Conservation (phyloP, 2,797 vertebrate genomes). For the Falco novaeseelandiae region DNA sequence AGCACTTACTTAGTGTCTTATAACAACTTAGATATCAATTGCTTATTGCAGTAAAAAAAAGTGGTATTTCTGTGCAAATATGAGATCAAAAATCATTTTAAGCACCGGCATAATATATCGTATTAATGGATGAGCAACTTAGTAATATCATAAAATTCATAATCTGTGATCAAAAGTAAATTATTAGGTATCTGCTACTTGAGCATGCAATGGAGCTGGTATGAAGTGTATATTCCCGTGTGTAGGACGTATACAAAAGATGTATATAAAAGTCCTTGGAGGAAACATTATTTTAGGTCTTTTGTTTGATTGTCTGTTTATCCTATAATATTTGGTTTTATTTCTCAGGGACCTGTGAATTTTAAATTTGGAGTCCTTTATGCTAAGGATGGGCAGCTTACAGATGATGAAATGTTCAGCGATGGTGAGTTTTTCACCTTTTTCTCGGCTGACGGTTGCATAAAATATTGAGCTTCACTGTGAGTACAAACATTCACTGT, state of each 20-base stretch:
- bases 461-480: neutral
- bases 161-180: neutral
- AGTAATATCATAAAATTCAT: neutral
- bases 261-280: neutral
- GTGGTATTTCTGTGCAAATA: neutral
- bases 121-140: neutral
- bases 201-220: neutral
- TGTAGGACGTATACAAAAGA: neutral
- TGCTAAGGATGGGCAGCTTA: slow-evolving; percentile 97
- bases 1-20: neutral
- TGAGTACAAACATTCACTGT: neutral
- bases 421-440: slow-evolving; percentile 84
- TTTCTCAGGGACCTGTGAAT: slow-evolving; percentile 93
- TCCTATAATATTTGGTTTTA: neutral
- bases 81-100: neutral
- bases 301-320: neutral
- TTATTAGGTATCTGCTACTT: neutral
- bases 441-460: neutral
- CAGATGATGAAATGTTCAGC: slow-evolving; percentile 99
- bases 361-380: slow-evolving; percentile 98
- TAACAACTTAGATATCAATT: neutral
- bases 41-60: neutral
- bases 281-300: neutral
- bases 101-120: neutral
- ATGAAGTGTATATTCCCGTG: neutral